Conservation (phyloP, 2,888 invertebrate genomes). For the Xestia xanthographa region DNA sequence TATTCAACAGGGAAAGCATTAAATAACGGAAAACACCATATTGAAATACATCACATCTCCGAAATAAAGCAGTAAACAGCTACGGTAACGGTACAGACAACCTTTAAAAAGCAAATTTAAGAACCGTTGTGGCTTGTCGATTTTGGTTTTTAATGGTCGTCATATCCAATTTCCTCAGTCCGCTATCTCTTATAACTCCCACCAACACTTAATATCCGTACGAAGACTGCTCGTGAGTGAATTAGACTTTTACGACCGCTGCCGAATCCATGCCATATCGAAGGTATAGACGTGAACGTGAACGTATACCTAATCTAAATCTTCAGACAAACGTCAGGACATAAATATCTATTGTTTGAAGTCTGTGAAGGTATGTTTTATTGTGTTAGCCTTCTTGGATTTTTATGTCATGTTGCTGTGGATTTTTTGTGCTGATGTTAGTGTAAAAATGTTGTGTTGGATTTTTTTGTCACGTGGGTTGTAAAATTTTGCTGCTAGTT, state of each 20-base stretch:
- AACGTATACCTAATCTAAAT: slow-evolving; percentile 63
- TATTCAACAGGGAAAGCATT: neutral
- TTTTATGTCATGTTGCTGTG: slow-evolving; percentile 35
- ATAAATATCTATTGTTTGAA: slow-evolving; percentile 64
- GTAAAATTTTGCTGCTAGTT: slow-evolving; percentile 32
- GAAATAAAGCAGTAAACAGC: slow-evolving; percentile 3
- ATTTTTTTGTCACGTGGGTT: slow-evolving; percentile 27
- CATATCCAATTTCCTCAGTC: neutral
- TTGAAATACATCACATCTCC: neutral
- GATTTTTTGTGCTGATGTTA: slow-evolving; percentile 33
- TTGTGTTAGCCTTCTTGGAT: slow-evolving; percentile 26
- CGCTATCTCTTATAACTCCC: slow-evolving; percentile 60
- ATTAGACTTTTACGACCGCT: slow-evolving; percentile 82
- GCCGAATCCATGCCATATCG: slow-evolving; percentile 70
- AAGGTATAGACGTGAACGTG: slow-evolving; percentile 56
- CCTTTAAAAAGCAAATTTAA: slow-evolving; percentile 7
- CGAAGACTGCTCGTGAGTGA: slow-evolving; percentile 79
- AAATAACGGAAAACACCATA: neutral
- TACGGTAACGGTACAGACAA: neutral
- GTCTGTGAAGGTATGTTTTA: slow-evolving; percentile 51
- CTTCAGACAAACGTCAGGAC: slow-evolving; percentile 61
- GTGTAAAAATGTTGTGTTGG: slow-evolving; percentile 6
- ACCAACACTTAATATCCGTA: slow-evolving; percentile 73
- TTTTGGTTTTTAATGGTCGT: neutral
- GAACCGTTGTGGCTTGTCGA: neutral